phyloP scores from a whole-genome alignment of 2,113 vertebrate genomes.

The Albula glossodonta region DNA sequence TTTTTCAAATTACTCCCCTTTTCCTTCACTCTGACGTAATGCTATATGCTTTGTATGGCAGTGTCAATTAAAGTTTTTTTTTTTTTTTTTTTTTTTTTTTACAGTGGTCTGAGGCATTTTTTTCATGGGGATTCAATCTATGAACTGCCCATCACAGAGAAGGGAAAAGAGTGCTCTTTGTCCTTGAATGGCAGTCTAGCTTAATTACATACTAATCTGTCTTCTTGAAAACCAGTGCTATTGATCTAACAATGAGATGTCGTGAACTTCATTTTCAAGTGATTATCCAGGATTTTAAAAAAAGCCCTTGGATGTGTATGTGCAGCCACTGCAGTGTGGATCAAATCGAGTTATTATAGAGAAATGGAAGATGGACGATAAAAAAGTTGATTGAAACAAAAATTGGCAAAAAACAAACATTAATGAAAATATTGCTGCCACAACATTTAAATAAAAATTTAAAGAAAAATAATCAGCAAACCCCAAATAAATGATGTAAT shows the following conservation, averaged over 20 bases:
- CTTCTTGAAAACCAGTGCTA: constrained; percentile 45
- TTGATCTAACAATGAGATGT: constrained; percentile 54
- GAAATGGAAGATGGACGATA: not conserved
- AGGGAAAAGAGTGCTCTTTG: not conserved
- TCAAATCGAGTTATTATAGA: constrained; percentile 64
- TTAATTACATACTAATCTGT: constrained; percentile 44
- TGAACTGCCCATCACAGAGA: not conserved
- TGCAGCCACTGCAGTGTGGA: constrained; percentile 71
- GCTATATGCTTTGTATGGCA: not conserved
- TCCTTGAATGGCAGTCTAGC: not conserved
- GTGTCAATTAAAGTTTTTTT: constrained; percentile 1
- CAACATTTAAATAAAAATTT: not conserved
- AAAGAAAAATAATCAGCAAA: too few species aligned
- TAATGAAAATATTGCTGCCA: not conserved
- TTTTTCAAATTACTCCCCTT: not conserved
- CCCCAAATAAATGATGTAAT: too few species aligned
- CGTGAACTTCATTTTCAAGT: constrained; percentile 69
- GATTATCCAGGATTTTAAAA: constrained; percentile 72
- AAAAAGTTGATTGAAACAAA: not conserved
- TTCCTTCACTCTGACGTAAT: not conserved
- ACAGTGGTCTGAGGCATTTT: not conserved
- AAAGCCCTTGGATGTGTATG: constrained; percentile 74
- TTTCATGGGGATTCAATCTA: constrained; percentile 15
- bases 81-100: not conserved
- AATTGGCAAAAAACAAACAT: too few species aligned